These are phyloP conservation scores for Pygocentrus nattereri DNA, from an alignment of 2,797 vertebrate species.

Conservation along the genomic window DNA sequence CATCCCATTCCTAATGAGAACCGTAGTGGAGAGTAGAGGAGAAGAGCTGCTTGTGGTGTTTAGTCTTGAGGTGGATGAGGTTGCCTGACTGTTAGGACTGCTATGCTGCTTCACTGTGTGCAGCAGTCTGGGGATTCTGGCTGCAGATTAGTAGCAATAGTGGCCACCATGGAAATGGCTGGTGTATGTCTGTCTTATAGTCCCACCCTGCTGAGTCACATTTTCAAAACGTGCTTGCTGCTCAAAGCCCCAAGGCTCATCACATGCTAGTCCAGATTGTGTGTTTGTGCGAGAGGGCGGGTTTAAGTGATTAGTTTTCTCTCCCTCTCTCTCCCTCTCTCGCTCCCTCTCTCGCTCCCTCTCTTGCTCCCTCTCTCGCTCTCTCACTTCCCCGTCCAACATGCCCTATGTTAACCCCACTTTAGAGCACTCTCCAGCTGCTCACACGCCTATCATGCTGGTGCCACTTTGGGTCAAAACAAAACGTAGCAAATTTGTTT, in stretches of 20 bases:
- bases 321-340: not conserved
- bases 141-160: not conserved
- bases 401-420: constrained; percentile 3
- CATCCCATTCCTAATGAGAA: not conserved
- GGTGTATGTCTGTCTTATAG: not conserved
- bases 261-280: constrained; percentile 55
- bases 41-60: not conserved
- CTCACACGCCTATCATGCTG: not conserved
- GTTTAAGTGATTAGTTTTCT: constrained; percentile 46
- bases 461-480: not conserved
- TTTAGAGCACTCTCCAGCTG: not conserved
- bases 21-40: not conserved
- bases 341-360: not conserved
- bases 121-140: not conserved
- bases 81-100: not conserved
- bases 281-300: not conserved
- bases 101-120: not conserved
- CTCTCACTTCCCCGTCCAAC: not conserved
- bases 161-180: not conserved
- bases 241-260: constrained; percentile 34
- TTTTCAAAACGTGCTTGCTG: constrained; percentile 44
- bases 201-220: constrained; percentile 32
- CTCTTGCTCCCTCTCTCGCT: not conserved
- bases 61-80: not conserved
- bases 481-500: not conserved